Percentiles rank a stretch among this genome's conserved stretches.
These are phyloP conservation scores for Stratiomys singularior DNA, from an alignment of 2,888 invertebrate species.

Conservation along the genomic window DNA sequence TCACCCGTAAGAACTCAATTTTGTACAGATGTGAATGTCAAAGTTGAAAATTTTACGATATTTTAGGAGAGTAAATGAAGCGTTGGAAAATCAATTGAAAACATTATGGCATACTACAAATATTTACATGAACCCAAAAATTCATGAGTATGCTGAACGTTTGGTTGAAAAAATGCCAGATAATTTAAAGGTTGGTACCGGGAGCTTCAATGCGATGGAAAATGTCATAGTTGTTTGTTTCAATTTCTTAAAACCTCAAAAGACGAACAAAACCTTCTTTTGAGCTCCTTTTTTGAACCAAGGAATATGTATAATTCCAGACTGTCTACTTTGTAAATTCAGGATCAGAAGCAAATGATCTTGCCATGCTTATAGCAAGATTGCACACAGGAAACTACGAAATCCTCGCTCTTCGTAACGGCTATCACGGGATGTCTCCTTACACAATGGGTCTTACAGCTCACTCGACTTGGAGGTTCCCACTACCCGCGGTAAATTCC, in stretches of 20 bases:
- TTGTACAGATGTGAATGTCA: slow-evolving; percentile 1
- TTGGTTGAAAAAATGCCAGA: slow-evolving; percentile 84
- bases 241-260: too few species aligned
- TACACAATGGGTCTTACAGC: slow-evolving; percentile 86
- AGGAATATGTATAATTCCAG: too few species aligned
- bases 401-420: slow-evolving; percentile 85
- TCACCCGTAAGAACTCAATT: slow-evolving; percentile 83
- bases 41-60: too few species aligned
- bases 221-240: too few species aligned
- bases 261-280: too few species aligned
- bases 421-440: slow-evolving; percentile 93
- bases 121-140: slow-evolving; percentile 88
- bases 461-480: slow-evolving; percentile 81
- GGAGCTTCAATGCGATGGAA: too few species aligned
- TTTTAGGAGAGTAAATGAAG: slow-evolving; percentile 83
- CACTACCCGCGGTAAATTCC: slow-evolving; percentile 72
- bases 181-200: slow-evolving; percentile 78
- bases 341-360: slow-evolving; percentile 96
- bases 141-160: slow-evolving; percentile 90
- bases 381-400: slow-evolving; percentile 87
- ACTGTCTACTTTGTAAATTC: slow-evolving; percentile 95
- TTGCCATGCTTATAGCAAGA: slow-evolving; percentile 89
- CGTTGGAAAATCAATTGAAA: slow-evolving; percentile 80
- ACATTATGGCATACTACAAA: slow-evolving; percentile 93
- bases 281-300: too few species aligned